A percentile compares a stretch with the other conserved stretches of the same genome.
These are phyloP conservation scores for Sylvilagus bachmani DNA, from an alignment of 2,113 vertebrate genomes.

Conservation along the genomic window DNA sequence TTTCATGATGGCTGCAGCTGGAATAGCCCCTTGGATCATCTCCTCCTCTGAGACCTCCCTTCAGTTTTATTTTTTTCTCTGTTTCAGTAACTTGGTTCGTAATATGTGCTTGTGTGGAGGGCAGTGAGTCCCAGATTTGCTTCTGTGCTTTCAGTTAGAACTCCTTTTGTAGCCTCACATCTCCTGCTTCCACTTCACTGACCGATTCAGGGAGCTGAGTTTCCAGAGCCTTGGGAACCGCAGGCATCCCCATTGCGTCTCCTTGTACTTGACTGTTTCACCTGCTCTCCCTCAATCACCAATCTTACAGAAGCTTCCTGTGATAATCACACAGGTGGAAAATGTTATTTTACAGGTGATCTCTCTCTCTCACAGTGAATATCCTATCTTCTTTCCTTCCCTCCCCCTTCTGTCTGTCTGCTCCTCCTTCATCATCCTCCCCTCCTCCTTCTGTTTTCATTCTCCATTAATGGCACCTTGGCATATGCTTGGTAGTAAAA, in stretches of 20 bases:
- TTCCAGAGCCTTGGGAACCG: neutral
- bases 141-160: neutral
- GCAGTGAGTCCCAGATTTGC: neutral
- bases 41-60: neutral
- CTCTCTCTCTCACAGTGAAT: neutral
- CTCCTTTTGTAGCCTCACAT: neutral
- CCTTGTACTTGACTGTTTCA: no score
- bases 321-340: neutral
- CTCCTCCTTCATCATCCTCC: accelerated
- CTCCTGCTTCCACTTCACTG: no score
- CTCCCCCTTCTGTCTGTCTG: no score
- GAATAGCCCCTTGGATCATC: neutral
- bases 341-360: neutral
- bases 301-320: neutral
- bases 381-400: no score
- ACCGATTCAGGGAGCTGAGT: neutral
- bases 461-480: neutral
- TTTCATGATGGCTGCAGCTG: neutral
- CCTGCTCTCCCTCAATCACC: neutral
- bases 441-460: neutral
- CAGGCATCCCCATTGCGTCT: no score
- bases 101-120: neutral
- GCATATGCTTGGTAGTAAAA: neutral
- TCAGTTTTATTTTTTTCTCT: neutral
- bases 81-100: neutral